Evolutionary conservation across 35 echinoderm and acorn worm genomes (phyloP).

Genomic region (Eucidaris tribuloides): DNA sequence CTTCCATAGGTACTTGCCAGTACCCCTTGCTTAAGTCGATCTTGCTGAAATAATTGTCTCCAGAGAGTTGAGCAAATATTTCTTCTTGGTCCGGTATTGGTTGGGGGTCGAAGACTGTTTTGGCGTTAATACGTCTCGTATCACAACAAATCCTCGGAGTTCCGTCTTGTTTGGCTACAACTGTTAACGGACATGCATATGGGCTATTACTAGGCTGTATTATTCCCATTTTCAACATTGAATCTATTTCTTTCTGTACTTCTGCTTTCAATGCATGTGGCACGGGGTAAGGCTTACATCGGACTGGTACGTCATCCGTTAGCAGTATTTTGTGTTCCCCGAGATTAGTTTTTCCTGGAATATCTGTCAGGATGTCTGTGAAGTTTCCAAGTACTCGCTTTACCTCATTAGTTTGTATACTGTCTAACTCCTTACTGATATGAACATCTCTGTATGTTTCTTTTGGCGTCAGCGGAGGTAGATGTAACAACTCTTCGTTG

Average conservation of each 20-base stretch:
- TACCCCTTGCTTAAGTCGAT: conserved; percentile 59
- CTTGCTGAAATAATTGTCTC: conserved; percentile 36
- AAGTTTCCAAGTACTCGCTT: conserved; percentile 27
- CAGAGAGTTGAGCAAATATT: conserved; percentile 24
- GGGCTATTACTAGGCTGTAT: background rate
- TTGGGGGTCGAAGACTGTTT: conserved; percentile 31
- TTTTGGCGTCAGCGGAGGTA: conserved; percentile 1
- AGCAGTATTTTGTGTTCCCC: conserved; percentile 35
- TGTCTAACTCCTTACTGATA: conserved; percentile 3
- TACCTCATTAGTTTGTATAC: background rate
- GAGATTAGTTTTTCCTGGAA: conserved; percentile 37
- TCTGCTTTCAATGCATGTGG: conserved; percentile 36
- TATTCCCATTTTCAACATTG: conserved; percentile 48
- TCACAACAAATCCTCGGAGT: conserved; percentile 34
- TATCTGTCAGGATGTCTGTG: conserved; percentile 25
- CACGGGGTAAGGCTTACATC: conserved; percentile 44
- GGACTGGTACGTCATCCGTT: conserved; percentile 12
- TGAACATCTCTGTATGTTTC: conserved; percentile 21
- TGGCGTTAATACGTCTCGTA: conserved; percentile 20
- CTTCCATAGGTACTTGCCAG: conserved; percentile 53
- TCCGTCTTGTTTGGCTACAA: conserved; percentile 38
- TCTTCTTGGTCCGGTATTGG: conserved; percentile 43
- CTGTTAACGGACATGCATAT: conserved; percentile 30
- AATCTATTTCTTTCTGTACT: conserved; percentile 41
- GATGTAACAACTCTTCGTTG: background rate